Evolutionary conservation across 1,140 invertebrate species (phyloP), one percentile per base, ranked within the genome.

Genomic region (Colletes latitarsis): DNA sequence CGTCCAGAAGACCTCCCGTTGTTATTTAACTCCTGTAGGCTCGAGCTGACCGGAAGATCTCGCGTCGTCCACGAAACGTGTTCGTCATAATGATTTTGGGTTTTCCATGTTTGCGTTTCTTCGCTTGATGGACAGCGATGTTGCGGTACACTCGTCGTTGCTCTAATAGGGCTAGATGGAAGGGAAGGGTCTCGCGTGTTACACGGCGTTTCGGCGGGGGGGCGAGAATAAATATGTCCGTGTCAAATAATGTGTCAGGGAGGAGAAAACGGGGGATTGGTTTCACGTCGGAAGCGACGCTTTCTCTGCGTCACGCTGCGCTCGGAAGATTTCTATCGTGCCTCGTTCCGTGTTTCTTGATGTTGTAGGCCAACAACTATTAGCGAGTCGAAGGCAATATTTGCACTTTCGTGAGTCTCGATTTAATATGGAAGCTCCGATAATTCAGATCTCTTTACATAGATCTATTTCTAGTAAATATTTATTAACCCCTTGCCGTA

Each of bases 231-330:
- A 88, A 88, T 78, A 86, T 78, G 77, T 82, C 74, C 72, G 70
- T 62, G 76, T 62, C 81, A 66, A 75, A 82, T 82, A 85, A 85
- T 73, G 84, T 69, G 84, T 71, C 30, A 70, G 62, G 49, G 70
- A 15, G 69, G 55, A 41, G 69, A 39, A 52, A 49, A 68, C 71
- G 76, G 71, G 30, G 82, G 62, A 39, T 68, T 49, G 83, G 81
- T 88, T 88, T 90, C 82, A 80, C 86, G 88, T 82, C 87, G 87
- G 87, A 85, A 89, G 79, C 81, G 67, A 84, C 69, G 73, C 82
- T 76, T 69, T 77, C 75, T 46, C 81, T 66, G 57, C 49, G 41
- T 55, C 19, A 19, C 85, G 88, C 89, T 83, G 86, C 83, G 85
- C 70, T 81, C 72, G 83, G 75, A 82, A 83, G 82, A 81, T 70